Conservation (phyloP, 2,113 vertebrate species). For the Papio anubis region DNA sequence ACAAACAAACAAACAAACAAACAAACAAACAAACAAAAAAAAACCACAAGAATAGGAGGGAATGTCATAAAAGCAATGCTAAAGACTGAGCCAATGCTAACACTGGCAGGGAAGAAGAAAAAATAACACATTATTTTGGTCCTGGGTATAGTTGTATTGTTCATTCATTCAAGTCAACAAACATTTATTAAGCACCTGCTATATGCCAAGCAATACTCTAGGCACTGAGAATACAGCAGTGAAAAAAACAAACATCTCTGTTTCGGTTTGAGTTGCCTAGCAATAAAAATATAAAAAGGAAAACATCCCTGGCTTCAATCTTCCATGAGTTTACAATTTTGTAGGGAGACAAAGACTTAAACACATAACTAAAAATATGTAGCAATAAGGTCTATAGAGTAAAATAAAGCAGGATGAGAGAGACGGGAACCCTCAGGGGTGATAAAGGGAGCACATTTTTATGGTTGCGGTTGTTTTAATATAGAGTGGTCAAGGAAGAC, state of each 20-base stretch:
- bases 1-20: too few relatives aligned
- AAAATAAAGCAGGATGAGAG: constrained; percentile 14
- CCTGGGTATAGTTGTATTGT: background rate
- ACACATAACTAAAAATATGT: background rate
- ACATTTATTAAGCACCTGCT: constrained; percentile 1
- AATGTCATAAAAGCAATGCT: background rate
- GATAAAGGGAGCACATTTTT: background rate
- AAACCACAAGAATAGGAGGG: background rate
- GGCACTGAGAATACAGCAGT: background rate
- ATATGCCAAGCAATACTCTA: background rate
- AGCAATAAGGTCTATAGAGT: background rate
- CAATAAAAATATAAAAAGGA: background rate
- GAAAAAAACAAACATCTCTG: background rate
- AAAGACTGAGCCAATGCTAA: background rate
- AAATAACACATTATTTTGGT: background rate
- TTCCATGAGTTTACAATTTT: background rate
- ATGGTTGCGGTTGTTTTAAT: background rate
- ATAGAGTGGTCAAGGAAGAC: background rate
- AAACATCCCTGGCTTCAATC: background rate
- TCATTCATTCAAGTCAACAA: background rate
- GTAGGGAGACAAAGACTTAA: background rate
- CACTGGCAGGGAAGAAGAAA: background rate
- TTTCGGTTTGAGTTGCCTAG: background rate
- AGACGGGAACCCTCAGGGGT: background rate
- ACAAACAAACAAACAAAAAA: too few relatives aligned